A percentile compares a stretch with the other conserved stretches of the same genome.
phyloP scores from a whole-genome alignment of 2,888 invertebrate genomes.

The Deladenus siricidicola region DNA sequence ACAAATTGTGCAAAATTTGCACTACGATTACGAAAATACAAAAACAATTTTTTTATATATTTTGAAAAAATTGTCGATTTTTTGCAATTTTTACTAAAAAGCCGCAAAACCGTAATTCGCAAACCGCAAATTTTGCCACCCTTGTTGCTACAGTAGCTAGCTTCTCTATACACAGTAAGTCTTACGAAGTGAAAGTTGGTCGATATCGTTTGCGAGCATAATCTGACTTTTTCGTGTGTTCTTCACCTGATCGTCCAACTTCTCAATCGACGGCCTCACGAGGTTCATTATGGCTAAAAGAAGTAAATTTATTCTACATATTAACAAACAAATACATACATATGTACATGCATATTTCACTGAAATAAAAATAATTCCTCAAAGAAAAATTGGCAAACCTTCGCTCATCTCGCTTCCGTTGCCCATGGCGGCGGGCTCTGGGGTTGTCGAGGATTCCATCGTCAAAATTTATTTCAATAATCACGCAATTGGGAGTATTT shows the following conservation, averaged over 20 bases:
- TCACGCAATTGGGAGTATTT: neutral
- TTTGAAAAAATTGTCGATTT: neutral
- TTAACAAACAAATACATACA: neutral
- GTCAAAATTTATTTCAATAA: neutral
- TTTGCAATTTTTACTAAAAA: neutral
- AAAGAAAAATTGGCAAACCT: neutral
- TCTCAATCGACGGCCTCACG: constrained; percentile 26
- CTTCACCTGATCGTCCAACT: constrained; percentile 35
- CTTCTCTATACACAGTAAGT: no score
- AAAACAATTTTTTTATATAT: neutral
- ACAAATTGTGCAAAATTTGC: no score
- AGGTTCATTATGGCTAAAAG: constrained; percentile 32
- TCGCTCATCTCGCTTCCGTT: constrained; percentile 16
- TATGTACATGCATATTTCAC: no score
- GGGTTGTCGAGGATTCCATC: neutral
- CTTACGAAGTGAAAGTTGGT: constrained; percentile 31
- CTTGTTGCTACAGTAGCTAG: neutral
- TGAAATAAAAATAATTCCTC: no score
- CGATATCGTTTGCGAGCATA: constrained; percentile 23
- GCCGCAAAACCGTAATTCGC: no score
- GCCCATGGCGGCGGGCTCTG: neutral
- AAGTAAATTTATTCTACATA: neutral
- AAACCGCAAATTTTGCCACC: no score
- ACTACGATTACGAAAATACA: neutral
- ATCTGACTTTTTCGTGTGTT: constrained; percentile 35